Conservation (phyloP, 2,888 invertebrate genomes). For the Ernsta delagoae region DNA sequence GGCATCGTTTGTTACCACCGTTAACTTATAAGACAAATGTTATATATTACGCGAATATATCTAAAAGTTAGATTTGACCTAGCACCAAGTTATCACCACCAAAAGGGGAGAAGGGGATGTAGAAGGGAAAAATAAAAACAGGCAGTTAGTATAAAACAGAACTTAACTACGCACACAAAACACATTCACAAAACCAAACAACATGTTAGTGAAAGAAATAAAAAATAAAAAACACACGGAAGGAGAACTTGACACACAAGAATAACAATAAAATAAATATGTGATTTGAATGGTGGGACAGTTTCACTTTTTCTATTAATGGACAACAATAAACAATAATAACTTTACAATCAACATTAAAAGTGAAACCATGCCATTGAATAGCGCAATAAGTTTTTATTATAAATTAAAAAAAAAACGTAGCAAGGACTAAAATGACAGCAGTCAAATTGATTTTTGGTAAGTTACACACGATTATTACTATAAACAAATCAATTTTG, state of each 20-base stretch:
- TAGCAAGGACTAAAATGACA: slow-evolving; percentile 40
- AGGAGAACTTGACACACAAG: slow-evolving; percentile 41
- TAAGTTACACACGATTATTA: slow-evolving; percentile 22
- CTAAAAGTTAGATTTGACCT: slow-evolving; percentile 57
- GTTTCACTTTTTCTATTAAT: slow-evolving; percentile 48
- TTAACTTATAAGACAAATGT: slow-evolving; percentile 52
- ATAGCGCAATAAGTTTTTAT: slow-evolving; percentile 32
- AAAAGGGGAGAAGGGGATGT: slow-evolving; percentile 57
- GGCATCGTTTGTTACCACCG: slow-evolving; percentile 46
- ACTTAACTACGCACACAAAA: slow-evolving; percentile 52
- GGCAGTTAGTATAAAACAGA: slow-evolving; percentile 72
- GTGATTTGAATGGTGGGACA: slow-evolving; percentile 47
- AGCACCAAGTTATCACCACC: slow-evolving; percentile 77
- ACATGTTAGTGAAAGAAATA: slow-evolving; percentile 64
- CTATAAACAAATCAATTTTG: slow-evolving; percentile 15
- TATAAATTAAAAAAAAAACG: slow-evolving; percentile 28
- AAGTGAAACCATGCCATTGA: slow-evolving; percentile 39
- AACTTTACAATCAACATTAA: slow-evolving; percentile 36
- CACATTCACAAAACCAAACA: slow-evolving; percentile 62
- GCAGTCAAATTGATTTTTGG: slow-evolving; percentile 35
- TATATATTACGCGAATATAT: slow-evolving; percentile 49
- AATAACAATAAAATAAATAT: slow-evolving; percentile 45
- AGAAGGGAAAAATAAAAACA: slow-evolving; percentile 54
- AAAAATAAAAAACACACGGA: slow-evolving; percentile 49
- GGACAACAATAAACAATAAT: slow-evolving; percentile 32